Evolutionary conservation across 2,113 vertebrate species (phyloP).

Genomic region (Cinclus mexicanus): DNA sequence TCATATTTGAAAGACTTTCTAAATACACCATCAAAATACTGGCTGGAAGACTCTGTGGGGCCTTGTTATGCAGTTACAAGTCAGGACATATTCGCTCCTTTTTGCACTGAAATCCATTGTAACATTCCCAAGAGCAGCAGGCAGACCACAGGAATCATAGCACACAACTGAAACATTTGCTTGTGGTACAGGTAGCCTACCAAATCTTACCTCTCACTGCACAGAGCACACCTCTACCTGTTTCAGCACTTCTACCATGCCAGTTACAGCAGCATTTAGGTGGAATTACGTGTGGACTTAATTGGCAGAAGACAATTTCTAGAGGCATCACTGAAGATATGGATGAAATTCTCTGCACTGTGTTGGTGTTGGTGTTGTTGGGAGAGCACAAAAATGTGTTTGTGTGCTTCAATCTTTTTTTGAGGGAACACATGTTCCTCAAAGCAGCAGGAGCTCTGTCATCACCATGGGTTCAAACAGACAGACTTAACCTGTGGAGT

Average conservation of each 20-base stretch:
- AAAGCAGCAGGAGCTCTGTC: background rate
- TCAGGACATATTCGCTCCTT: background rate
- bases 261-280: background rate
- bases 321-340: background rate
- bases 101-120: background rate
- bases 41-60: background rate
- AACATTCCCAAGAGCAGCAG: background rate
- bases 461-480: background rate
- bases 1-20: conserved; percentile 32
- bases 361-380: background rate
- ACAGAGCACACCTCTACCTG: background rate
- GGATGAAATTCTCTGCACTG: background rate
- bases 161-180: background rate
- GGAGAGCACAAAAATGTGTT: background rate
- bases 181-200: background rate
- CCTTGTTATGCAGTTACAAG: background rate
- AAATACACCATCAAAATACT: background rate
- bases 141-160: background rate
- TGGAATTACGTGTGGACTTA: background rate
- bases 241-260: background rate
- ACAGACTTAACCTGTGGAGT: background rate
- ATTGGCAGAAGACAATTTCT: background rate
- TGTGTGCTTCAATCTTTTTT: background rate
- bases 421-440: background rate
- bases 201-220: background rate